These are phyloP conservation scores for Okamejei kenojei DNA, from an alignment of 2,797 vertebrate species.

Conservation along the genomic window DNA sequence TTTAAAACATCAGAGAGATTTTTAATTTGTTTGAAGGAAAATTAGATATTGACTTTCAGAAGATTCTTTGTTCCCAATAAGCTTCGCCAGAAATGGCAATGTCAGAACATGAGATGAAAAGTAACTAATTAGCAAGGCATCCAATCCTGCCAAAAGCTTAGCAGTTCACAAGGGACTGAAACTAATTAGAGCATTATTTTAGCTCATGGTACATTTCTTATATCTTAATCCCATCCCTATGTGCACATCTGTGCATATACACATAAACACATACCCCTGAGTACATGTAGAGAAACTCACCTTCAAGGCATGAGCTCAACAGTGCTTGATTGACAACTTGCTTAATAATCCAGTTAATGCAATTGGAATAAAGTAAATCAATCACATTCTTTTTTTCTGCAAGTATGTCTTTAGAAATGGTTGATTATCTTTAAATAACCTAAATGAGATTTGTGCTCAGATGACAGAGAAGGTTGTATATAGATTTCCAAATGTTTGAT, in stretches of 20 bases:
- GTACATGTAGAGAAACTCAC: too few species aligned
- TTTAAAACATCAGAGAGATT: background rate
- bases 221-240: background rate
- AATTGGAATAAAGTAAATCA: background rate
- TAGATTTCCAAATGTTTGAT: too few species aligned
- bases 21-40: background rate
- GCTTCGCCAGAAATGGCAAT: background rate
- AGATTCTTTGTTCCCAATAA: background rate
- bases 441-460: too few species aligned
- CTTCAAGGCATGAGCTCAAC: background rate
- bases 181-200: background rate
- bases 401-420: background rate
- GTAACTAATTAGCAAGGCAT: background rate
- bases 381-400: background rate
- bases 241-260: background rate
- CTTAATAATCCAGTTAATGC: background rate
- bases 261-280: background rate
- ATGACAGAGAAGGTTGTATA: too few species aligned
- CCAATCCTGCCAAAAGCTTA: background rate
- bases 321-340: background rate
- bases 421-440: too few species aligned
- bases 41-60: background rate
- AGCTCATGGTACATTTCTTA: background rate
- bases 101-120: background rate
- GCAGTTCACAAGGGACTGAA: background rate